These are phyloP conservation scores for Tanytarsus gracilentus DNA, from an alignment of 2,888 invertebrate genomes.

Conservation along the genomic window DNA sequence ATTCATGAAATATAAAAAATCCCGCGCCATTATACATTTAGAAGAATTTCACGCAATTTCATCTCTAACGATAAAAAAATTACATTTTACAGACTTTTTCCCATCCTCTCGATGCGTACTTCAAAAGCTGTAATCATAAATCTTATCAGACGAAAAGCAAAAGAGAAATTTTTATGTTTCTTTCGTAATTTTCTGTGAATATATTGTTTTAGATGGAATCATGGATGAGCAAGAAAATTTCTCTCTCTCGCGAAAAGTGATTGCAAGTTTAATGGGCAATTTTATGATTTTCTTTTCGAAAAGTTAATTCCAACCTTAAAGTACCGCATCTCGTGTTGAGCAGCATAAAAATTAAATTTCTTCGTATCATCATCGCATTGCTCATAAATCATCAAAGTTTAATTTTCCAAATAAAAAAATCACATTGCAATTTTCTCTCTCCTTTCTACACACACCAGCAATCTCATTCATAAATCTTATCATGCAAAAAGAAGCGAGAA, in stretches of 20 bases:
- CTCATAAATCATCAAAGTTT: not conserved
- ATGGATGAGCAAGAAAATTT: too few species aligned
- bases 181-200: not conserved
- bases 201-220: not conserved
- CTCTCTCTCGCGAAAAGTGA: too few species aligned
- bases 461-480: not conserved
- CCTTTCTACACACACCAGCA: not conserved
- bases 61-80: too few species aligned
- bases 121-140: not conserved
- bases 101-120: not conserved
- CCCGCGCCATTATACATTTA: too few species aligned
- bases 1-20: too few species aligned
- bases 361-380: too few species aligned
- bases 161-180: not conserved
- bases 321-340: too few species aligned
- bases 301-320: too few species aligned
- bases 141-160: not conserved
- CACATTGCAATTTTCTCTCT: not conserved
- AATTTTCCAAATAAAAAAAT: not conserved
- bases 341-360: too few species aligned
- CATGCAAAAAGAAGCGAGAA: not conserved
- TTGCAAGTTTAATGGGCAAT: too few species aligned
- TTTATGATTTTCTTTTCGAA: too few species aligned
- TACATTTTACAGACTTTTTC: not conserved
- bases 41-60: too few species aligned